Base-by-base conservation (phyloP, 2,888 invertebrate species). In the Hybos culiciformis region DNA sequence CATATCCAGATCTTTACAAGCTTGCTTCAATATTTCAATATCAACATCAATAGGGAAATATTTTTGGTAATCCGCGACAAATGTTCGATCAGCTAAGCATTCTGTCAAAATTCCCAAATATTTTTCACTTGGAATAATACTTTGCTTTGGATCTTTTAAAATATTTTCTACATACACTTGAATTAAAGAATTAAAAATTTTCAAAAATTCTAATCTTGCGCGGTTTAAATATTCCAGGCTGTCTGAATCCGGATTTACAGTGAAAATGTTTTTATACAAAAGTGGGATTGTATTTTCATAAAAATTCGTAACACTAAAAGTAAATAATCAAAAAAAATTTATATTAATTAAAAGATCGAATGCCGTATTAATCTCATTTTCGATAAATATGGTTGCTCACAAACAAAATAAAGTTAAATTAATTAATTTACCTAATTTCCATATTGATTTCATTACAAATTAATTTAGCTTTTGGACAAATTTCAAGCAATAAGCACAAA, bases 221-320 rank as follows among this genome's bases (percentile, higher is more conserved):
- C 58, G 57, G 46, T 66, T 64, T 1, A 67, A 39, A 59, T 60
- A 60, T 3, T 43, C 41, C 19, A 67, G 48, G 33, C 62, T 60
- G n/a, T 45, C 49, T 0, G 65, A 59, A 3, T 50, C 42, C 1
- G 53, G 47, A 48, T 65, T 60, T 3, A 62, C 56, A 3, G 49
- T 62, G 39, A 71, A 68, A 19, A 83, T 59, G 48, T 72, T 73
- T 54, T 77, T 75, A 57, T 81, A 81, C 45, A 91, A 58, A 51
- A 73, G 71, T 12, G 83, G 78, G 50, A 87, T 73, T 5, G 81
- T 77, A 52, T 72, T 73, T 51, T 84, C 83, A 63, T 91, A 91
- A 49, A 85, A 73, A 48, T 74, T 74, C 48, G 83, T 75, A 62
- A 90, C 71, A 62, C 84, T 86, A 68, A 37, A 69, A 67, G 42